phyloP scores from a whole-genome alignment of 2,113 vertebrate species.

The Eclectus roratus region DNA sequence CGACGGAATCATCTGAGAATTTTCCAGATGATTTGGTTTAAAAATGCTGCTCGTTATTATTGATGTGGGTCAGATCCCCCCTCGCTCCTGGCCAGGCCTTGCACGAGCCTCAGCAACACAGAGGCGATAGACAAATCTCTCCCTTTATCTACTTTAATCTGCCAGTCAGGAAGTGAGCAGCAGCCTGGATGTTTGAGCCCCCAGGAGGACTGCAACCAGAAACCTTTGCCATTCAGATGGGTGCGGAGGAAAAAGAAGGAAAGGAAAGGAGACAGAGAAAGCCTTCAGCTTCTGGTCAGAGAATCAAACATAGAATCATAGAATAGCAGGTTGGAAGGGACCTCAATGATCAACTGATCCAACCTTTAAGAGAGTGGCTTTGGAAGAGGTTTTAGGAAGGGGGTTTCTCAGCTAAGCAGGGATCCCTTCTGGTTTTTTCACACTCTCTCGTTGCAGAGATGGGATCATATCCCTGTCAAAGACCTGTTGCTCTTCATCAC shows the following conservation, averaged over 20 bases:
- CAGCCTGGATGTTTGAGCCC: conserved; percentile 11
- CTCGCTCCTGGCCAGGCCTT: conserved; percentile 17
- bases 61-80: conserved; percentile 46
- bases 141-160: conserved; percentile 50
- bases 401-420: not conserved
- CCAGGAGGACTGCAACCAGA: conserved; percentile 36
- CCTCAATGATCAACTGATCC: not conserved
- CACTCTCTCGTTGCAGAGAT: not conserved
- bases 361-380: not conserved
- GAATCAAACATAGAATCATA: not conserved
- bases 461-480: not conserved
- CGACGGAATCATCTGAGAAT: conserved; percentile 32
- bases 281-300: not conserved
- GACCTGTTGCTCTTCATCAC: not conserved
- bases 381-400: not conserved
- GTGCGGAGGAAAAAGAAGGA: not conserved
- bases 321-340: not conserved
- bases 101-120: conserved; percentile 13
- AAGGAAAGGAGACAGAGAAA: not conserved
- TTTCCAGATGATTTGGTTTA: conserved; percentile 66
- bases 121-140: conserved; percentile 32
- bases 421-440: not conserved
- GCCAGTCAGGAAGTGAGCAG: conserved; percentile 5
- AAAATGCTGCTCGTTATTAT: conserved; percentile 54
- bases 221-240: conserved; percentile 57